phyloP scores from a whole-genome alignment of 2,888 invertebrate genomes.

The Melitaea athalia region DNA sequence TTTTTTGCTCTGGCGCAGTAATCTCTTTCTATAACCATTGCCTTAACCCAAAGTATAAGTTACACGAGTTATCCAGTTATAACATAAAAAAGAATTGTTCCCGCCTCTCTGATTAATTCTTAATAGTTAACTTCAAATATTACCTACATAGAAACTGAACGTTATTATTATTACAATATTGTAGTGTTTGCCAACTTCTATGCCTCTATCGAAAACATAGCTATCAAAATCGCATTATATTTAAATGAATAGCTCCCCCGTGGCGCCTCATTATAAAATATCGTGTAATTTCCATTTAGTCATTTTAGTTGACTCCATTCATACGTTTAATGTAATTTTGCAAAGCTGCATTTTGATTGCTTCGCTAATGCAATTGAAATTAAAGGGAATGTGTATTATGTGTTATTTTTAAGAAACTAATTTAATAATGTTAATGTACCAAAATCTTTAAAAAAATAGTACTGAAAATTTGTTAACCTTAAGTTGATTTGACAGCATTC shows the following conservation, averaged over 20 bases:
- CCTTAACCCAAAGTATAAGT: too few species aligned
- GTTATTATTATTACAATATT: conserved; percentile 21
- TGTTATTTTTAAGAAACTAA: neutral
- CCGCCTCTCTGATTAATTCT: too few species aligned
- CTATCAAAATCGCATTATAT: conserved; percentile 24
- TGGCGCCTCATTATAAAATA: conserved; percentile 17
- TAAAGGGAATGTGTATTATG: neutral
- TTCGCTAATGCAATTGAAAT: neutral
- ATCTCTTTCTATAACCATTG: too few species aligned
- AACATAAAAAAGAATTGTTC: too few species aligned
- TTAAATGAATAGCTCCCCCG: conserved; percentile 24
- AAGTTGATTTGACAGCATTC: too few species aligned
- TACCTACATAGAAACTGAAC: conserved; percentile 16
- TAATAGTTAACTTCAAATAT: neutral
- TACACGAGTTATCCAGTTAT: too few species aligned
- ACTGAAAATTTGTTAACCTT: too few species aligned
- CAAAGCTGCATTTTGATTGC: neutral
- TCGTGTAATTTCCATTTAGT: conserved; percentile 16
- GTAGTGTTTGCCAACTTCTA: conserved; percentile 27
- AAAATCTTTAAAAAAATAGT: too few species aligned
- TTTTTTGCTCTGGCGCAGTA: too few species aligned
- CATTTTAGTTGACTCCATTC: conserved; percentile 4
- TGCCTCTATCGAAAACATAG: conserved; percentile 30
- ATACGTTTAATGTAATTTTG: neutral
- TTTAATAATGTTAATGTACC: too few species aligned